Conservation (phyloP, 2,888 invertebrate species). For the Dryobotodes eremita region DNA sequence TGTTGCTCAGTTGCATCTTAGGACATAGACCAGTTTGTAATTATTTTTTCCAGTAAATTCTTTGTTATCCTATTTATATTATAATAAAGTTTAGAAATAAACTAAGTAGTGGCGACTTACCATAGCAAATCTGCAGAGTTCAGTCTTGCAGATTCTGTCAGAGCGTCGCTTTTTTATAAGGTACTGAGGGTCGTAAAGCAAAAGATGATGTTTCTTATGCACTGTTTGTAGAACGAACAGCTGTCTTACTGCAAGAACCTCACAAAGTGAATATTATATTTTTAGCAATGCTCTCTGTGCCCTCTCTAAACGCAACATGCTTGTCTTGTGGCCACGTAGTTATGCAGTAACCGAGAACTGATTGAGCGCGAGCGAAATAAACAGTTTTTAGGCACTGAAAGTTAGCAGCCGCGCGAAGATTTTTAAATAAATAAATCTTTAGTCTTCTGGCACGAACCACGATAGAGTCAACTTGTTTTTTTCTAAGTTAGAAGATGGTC, state of each 20-base stretch:
- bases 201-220: not conserved
- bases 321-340: not conserved
- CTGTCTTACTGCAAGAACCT: not conserved
- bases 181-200: not conserved
- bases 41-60: no score
- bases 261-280: not conserved
- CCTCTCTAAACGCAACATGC: not conserved
- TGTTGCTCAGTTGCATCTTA: no score
- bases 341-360: no score
- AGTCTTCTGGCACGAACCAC: no score
- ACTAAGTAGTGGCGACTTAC: not conserved
- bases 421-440: no score
- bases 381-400: no score
- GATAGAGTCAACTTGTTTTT: no score
- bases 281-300: not conserved
- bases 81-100: not conserved
- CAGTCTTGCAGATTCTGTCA: not conserved
- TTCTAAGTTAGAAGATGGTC: no score
- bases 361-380: no score
- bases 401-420: no score
- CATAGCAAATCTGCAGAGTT: not conserved
- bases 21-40: no score
- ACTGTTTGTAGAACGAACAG: not conserved
- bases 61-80: no score
- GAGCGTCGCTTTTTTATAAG: not conserved